Percentiles rank a stretch among this genome's conserved stretches.
Evolutionary conservation across 2,888 invertebrate species (phyloP).

Genomic region (Thereva nobilitata): DNA sequence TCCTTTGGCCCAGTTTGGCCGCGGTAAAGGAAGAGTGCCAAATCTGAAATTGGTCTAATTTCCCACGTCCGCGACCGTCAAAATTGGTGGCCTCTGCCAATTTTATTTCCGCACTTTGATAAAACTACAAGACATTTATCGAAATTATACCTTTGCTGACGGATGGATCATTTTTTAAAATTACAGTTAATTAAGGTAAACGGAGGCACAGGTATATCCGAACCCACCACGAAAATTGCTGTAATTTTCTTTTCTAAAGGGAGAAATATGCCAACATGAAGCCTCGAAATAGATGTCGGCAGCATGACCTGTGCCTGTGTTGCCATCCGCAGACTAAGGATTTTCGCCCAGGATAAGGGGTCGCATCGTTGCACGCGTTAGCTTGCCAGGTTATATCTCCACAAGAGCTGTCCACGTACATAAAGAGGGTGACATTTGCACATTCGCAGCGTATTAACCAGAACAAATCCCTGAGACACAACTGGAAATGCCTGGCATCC

Average conservation of each 20-base stretch:
- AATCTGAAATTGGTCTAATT: conserved; percentile 31
- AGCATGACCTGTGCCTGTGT: background rate
- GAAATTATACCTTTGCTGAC: conserved; percentile 52
- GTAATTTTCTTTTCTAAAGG: conserved; percentile 31
- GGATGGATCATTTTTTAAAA: conserved; percentile 46
- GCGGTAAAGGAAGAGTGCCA: conserved; percentile 9
- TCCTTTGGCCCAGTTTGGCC: conserved; percentile 18
- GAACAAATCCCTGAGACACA: conserved; percentile 26
- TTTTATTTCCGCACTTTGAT: conserved; percentile 33
- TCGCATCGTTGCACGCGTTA: no score
- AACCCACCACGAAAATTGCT: conserved; percentile 28
- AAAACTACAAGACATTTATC: conserved; percentile 48
- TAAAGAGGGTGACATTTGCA: conserved; percentile 29
- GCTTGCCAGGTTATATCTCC: conserved; percentile 11
- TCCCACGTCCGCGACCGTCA: conserved; percentile 26
- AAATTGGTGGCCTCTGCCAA: conserved; percentile 33
- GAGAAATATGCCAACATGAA: conserved; percentile 25
- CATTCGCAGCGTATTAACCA: conserved; percentile 27
- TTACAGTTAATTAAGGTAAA: conserved; percentile 58
- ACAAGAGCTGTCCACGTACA: conserved; percentile 21
- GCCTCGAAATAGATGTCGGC: conserved; percentile 27
- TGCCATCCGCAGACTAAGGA: no score
- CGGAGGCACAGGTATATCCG: conserved; percentile 48
- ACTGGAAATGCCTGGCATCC: conserved; percentile 40
- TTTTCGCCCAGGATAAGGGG: no score